phyloP scores from a whole-genome alignment of 2,797 vertebrate species.

The Pangasius djambal region DNA sequence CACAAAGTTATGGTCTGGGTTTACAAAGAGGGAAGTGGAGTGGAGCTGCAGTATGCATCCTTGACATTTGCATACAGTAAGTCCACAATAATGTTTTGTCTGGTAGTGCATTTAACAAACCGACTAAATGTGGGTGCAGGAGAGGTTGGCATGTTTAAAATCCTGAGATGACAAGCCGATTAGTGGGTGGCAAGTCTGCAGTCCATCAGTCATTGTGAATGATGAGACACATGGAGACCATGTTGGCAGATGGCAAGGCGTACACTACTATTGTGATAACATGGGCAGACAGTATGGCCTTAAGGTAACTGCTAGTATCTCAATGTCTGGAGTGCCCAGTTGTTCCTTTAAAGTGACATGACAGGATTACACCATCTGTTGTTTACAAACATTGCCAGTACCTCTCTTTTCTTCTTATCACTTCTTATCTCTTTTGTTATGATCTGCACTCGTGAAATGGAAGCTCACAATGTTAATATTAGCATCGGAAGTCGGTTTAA shows the following conservation, averaged over 20 bases:
- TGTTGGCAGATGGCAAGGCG: background rate
- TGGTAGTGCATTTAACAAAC: background rate
- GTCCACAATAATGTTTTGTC: background rate
- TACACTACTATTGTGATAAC: constrained; percentile 19
- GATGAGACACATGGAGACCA: background rate
- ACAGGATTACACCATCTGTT: constrained; percentile 27
- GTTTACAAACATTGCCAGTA: constrained; percentile 13
- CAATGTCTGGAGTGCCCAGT: constrained; percentile 23
- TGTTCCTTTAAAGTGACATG: constrained; percentile 14
- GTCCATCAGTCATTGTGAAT: constrained; percentile 5
- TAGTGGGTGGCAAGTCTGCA: background rate
- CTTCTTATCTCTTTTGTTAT: background rate
- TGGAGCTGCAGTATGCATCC: background rate
- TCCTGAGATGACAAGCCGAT: background rate
- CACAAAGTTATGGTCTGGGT: background rate
- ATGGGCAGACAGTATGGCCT: constrained; percentile 20
- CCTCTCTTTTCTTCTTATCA: background rate
- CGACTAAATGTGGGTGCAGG: background rate
- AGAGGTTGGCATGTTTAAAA: background rate
- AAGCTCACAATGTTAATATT: background rate
- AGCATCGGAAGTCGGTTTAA: background rate
- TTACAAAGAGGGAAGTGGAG: background rate
- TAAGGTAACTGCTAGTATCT: constrained; percentile 13
- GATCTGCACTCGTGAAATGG: background rate
- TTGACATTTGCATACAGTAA: background rate